Conservation (phyloP, 2,888 invertebrate genomes). For the Orthonychiurus folsomi region DNA sequence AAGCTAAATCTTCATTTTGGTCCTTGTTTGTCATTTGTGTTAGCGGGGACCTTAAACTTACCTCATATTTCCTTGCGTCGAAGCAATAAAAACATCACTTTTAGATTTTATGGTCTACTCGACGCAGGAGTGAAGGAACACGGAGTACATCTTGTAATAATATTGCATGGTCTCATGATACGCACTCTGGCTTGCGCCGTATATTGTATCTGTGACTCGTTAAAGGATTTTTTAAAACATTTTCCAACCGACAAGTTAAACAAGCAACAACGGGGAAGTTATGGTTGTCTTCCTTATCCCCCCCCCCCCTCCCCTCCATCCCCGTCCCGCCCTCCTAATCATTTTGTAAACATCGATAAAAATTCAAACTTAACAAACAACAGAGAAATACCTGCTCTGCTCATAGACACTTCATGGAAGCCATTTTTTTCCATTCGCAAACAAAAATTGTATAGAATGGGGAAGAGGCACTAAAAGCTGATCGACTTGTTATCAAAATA, state of each 20-base stretch:
- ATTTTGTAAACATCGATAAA: not conserved
- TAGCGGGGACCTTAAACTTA: not conserved
- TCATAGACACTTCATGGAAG: not conserved
- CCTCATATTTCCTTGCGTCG: not conserved
- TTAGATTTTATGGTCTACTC: not conserved
- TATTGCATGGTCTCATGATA: not conserved
- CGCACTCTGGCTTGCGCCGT: not conserved
- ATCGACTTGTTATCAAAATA: constrained; percentile 1
- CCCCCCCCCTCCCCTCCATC: no score
- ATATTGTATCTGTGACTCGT: not conserved
- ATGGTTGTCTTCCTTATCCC: no score
- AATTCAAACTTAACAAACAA: not conserved
- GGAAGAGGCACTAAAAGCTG: not conserved
- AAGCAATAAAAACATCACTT: constrained; percentile 1
- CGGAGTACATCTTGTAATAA: not conserved
- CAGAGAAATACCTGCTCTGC: not conserved
- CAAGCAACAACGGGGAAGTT: no score
- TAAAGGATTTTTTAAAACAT: no score
- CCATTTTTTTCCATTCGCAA: not conserved
- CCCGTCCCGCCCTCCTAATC: not conserved
- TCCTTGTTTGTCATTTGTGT: not conserved
- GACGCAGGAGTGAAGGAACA: not conserved
- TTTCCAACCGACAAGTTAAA: no score
- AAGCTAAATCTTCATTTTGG: not conserved
- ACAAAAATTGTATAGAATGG: not conserved